Evolutionary conservation across 2,888 invertebrate species (phyloP).

Genomic region (Chouioia cunea): DNA sequence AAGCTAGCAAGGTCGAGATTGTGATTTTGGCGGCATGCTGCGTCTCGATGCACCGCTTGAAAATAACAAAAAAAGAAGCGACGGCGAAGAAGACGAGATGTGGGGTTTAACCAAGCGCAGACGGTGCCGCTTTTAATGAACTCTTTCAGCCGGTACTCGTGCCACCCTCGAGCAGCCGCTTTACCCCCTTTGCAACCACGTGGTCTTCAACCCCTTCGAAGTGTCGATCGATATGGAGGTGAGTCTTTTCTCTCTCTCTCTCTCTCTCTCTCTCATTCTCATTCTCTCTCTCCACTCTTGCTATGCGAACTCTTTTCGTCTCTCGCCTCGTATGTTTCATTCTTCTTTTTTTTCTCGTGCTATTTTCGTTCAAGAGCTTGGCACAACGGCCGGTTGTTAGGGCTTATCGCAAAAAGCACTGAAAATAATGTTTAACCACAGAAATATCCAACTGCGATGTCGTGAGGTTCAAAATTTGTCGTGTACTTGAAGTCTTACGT

Average conservation of each 20-base stretch:
- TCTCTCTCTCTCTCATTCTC: not conserved
- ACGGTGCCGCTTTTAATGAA: conserved; percentile 65
- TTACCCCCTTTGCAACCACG: conserved; percentile 50
- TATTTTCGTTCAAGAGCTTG: conserved; percentile 4
- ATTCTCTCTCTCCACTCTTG: not conserved
- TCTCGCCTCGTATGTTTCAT: not conserved
- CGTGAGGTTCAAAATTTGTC: too few relatives aligned
- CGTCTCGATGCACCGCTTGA: conserved; percentile 9
- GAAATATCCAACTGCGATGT: too few relatives aligned
- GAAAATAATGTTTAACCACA: too few relatives aligned
- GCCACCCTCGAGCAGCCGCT: conserved; percentile 63
- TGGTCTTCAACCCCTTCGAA: conserved; percentile 49
- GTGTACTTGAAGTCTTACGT: too few relatives aligned
- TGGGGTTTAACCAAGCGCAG: conserved; percentile 59
- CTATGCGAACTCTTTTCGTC: not conserved
- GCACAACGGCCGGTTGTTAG: too few relatives aligned
- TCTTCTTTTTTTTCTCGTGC: too few relatives aligned
- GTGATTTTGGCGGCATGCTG: conserved; percentile 51
- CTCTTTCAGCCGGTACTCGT: conserved; percentile 64
- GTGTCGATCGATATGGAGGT: conserved; percentile 46
- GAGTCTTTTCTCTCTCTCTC: conserved; percentile 19
- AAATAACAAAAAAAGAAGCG: conserved; percentile 38
- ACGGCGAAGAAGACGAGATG: conserved; percentile 33
- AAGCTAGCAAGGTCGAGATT: too few relatives aligned
- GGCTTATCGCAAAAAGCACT: too few relatives aligned